A percentile compares a stretch with the other conserved stretches of the same genome.
These are phyloP conservation scores for Watsonalla cultraria DNA, from an alignment of 2,888 invertebrate genomes.

Conservation along the genomic window DNA sequence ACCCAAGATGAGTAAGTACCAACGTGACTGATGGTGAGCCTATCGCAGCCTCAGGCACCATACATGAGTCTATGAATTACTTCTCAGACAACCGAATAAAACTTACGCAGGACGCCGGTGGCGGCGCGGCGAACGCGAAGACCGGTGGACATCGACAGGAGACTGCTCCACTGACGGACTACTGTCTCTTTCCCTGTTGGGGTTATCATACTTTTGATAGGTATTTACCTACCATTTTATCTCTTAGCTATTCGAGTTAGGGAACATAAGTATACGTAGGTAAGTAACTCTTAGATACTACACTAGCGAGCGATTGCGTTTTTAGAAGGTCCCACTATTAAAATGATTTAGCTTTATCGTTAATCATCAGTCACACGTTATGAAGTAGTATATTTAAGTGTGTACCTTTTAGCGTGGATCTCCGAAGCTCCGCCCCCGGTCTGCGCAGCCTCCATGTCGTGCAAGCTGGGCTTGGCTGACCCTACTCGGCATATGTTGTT, in stretches of 20 bases:
- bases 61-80: too few species aligned
- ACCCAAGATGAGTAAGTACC: too few species aligned
- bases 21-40: too few species aligned
- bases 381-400: not conserved
- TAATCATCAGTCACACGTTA: not conserved
- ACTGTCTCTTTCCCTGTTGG: conserved; percentile 36
- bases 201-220: not conserved
- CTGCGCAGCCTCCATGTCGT: conserved; percentile 37
- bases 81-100: not conserved
- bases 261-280: not conserved
- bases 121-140: conserved; percentile 44
- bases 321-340: too few species aligned
- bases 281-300: not conserved
- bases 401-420: conserved; percentile 32
- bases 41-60: too few species aligned
- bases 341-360: too few species aligned
- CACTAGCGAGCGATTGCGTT: too few species aligned
- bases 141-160: conserved; percentile 22
- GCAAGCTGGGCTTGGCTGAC: conserved; percentile 52
- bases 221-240: not conserved
- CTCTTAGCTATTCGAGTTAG: not conserved
- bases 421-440: conserved; percentile 27
- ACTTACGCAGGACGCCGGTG: conserved; percentile 46
- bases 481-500: conserved; percentile 28
- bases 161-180: conserved; percentile 41